A percentile compares a stretch with the other conserved stretches of the same genome.
Evolutionary conservation across 2,888 invertebrate species (phyloP).

Genomic region (Eupithecia exiguata): DNA sequence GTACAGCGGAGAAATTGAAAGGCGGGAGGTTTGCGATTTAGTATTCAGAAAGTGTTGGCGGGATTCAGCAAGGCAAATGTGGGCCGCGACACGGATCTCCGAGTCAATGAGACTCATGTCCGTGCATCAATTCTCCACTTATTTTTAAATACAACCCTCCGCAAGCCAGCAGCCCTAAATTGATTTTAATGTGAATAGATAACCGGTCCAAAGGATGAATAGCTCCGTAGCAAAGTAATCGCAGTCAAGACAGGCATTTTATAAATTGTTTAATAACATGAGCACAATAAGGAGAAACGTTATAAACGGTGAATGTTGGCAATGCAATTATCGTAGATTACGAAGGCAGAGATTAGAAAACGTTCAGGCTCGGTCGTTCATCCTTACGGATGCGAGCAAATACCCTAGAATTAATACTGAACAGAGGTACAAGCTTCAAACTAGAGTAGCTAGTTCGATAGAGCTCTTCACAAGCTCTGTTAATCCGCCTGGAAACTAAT

Average conservation of each 20-base stretch:
- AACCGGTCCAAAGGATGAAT: constrained; percentile 16
- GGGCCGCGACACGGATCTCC: constrained; percentile 73
- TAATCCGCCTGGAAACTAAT: constrained; percentile 62
- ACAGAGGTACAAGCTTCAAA: constrained; percentile 18
- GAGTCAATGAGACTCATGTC: constrained; percentile 51
- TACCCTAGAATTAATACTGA: constrained; percentile 29
- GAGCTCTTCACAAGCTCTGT: constrained; percentile 45
- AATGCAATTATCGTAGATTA: constrained; percentile 27
- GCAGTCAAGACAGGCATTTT: constrained; percentile 11
- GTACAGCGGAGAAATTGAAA: constrained; percentile 69
- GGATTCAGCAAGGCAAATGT: constrained; percentile 74
- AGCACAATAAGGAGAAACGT: constrained; percentile 22
- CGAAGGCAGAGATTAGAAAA: constrained; percentile 24
- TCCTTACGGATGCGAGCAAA: constrained; percentile 33
- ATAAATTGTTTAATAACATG: constrained; percentile 12
- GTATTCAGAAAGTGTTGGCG: constrained; percentile 74
- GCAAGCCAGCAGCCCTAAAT: constrained; percentile 15
- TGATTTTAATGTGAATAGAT: constrained; percentile 40
- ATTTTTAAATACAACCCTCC: constrained; percentile 45
- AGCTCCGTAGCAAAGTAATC: constrained; percentile 8
- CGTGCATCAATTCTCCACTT: constrained; percentile 48
- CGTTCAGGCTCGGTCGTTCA: constrained; percentile 20
- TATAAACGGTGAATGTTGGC: constrained; percentile 31
- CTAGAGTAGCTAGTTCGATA: constrained; percentile 21
- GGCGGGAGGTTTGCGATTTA: constrained; percentile 64